Base-by-base conservation (phyloP, 2,888 invertebrate genomes). In the Pandemis corylana region DNA sequence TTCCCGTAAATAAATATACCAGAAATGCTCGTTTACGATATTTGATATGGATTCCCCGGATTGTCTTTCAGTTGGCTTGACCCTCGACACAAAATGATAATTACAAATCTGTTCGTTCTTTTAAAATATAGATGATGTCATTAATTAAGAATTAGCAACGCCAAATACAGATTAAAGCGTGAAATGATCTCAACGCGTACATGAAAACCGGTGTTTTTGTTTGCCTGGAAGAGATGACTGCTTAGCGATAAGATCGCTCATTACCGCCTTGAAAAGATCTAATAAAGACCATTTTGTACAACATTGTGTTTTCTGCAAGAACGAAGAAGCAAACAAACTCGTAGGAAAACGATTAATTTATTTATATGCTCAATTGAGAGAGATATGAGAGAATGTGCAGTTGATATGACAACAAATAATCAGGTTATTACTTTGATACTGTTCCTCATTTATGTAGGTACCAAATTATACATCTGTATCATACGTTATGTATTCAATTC, bases 301-400 rank as follows among this genome's bases (percentile, higher is more conserved):
- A 59, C 28, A 28, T 59, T 59, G 59, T 59, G 12, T 28, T 59
- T 28, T 59, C 12, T 28, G 28, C 28, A 59, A 59, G 28, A 59
- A 28, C 0, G 56, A 56, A 9, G 20, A 20, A 56, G 56, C 56
- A 56, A 53, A 56, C 4, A 5, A 53, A 53, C 53, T 53, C 53
- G 10, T 9, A 9, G 20, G 20, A 56, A 56, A 20, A 56, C 56
- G 20, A 56, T 56, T 56, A 56, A 20, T 56, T 56, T 56, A 56
- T 56, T 56, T 56, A 20, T 56, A 20, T 9, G 56, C 12, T 59
- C 20, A 28, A 59, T 59, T 59, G 59, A 59, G 59, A 59, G 59
- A 59, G 59, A 59, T 28, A 59, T 28, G 59, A 20, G n/a, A 53
- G 49, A 49, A 49, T 49, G 49, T 12, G 49, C 49, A 10, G 12